Conservation (phyloP, 2,888 invertebrate species). For the Cantharis flavilabris region DNA sequence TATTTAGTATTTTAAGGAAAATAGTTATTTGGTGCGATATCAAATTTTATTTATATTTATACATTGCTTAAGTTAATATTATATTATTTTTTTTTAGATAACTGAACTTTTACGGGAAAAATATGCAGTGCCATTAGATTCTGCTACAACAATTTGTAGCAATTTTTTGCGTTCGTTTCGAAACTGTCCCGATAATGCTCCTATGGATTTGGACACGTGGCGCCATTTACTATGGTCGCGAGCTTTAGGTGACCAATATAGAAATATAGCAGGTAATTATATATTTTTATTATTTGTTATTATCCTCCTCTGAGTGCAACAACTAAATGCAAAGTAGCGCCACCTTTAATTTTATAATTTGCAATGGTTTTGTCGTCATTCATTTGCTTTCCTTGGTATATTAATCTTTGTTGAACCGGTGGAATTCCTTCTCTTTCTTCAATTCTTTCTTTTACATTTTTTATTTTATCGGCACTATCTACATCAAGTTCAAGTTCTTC, state of each 20-base stretch:
- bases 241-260: constrained; percentile 74
- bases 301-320: constrained; percentile 51
- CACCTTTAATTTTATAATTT: constrained; percentile 50
- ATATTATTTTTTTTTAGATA: constrained; percentile 50
- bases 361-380: constrained; percentile 50
- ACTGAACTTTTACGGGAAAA: constrained; percentile 62
- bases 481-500: constrained; percentile 51
- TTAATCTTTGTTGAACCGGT: constrained; percentile 50
- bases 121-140: constrained; percentile 68
- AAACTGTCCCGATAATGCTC: constrained; percentile 78
- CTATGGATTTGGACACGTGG: constrained; percentile 76
- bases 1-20: not conserved
- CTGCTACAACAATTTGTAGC: constrained; percentile 67
- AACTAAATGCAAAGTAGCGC: constrained; percentile 50
- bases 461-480: constrained; percentile 49
- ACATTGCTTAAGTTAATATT: not conserved
- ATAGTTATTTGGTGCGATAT: not conserved
- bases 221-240: constrained; percentile 77
- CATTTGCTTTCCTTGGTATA: constrained; percentile 52
- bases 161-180: constrained; percentile 77
- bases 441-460: constrained; percentile 49
- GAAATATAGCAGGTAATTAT: constrained; percentile 67
- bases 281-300: not conserved
- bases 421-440: constrained; percentile 54
- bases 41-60: not conserved